Percentiles rank a stretch among this genome's conserved stretches.
Conservation (phyloP, 37 sponge, comb jelly and placozoan genomes). For the Amphimedon queenslandica region DNA sequence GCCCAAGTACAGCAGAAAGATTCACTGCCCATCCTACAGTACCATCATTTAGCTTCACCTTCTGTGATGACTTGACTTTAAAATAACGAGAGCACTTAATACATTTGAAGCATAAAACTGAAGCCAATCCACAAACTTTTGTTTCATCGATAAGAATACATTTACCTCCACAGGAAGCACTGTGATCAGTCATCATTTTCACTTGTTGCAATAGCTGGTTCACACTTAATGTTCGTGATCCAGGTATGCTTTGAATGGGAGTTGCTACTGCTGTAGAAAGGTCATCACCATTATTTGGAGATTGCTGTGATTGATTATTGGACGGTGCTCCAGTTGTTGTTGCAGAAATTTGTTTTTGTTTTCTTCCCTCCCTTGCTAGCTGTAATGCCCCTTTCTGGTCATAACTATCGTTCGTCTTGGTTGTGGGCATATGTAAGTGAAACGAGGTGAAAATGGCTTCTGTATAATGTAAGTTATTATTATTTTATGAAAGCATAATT, state of each 20-base stretch:
- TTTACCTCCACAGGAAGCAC: background rate
- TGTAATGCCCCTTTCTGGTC: too few species aligned
- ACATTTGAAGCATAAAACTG: background rate
- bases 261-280: too few species aligned
- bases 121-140: background rate
- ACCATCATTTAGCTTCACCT: background rate
- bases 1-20: conserved; percentile 13
- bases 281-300: too few species aligned
- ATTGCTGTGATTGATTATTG: too few species aligned
- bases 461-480: too few species aligned
- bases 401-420: too few species aligned
- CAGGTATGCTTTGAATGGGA: background rate
- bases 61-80: background rate
- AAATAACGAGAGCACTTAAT: background rate
- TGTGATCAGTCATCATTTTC: background rate
- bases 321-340: too few species aligned
- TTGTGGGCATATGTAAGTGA: too few species aligned
- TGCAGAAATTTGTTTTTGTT: too few species aligned
- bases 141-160: background rate
- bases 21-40: background rate
- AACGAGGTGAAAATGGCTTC: too few species aligned
- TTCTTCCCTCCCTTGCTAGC: too few species aligned
- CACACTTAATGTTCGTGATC: background rate
- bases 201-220: background rate
- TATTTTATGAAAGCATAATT: too few species aligned